Percentiles rank a stretch among this genome's conserved stretches.
Conservation (phyloP, 1,140 invertebrate species). For the Helicoverpa armigera region DNA sequence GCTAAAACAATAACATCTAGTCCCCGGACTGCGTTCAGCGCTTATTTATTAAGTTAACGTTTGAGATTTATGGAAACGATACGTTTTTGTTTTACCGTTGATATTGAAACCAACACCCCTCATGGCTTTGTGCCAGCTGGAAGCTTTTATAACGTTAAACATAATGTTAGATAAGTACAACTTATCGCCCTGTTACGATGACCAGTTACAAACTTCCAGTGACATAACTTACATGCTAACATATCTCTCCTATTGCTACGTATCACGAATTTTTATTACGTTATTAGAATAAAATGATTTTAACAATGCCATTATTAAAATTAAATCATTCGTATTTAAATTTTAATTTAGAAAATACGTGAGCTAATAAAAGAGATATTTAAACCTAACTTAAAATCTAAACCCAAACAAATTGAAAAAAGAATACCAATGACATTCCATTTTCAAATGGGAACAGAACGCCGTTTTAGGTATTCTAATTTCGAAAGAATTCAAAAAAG, state of each 20-base stretch:
- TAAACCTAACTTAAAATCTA: slow-evolving; percentile 63
- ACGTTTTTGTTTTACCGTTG: slow-evolving; percentile 80
- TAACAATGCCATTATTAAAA: slow-evolving; percentile 30
- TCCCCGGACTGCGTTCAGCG: slow-evolving; percentile 68
- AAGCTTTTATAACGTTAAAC: slow-evolving; percentile 68
- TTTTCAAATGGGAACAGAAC: slow-evolving; percentile 52
- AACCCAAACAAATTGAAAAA: slow-evolving; percentile 61
- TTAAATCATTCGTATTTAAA: slow-evolving; percentile 1
- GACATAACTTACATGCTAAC: slow-evolving; percentile 76
- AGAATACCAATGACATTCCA: slow-evolving; percentile 72
- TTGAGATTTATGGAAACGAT: slow-evolving; percentile 83
- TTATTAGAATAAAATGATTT: slow-evolving; percentile 46
- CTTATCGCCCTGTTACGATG: slow-evolving; percentile 50
- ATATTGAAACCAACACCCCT: slow-evolving; percentile 85
- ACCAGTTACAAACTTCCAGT: slow-evolving; percentile 77
- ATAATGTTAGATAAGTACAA: slow-evolving; percentile 45
- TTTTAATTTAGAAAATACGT: slow-evolving; percentile 41
- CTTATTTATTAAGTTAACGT: slow-evolving; percentile 74
- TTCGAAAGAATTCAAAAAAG: slow-evolving; percentile 43
- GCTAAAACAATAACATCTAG: slow-evolving; percentile 77
- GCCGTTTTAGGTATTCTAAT: slow-evolving; percentile 36
- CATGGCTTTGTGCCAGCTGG: slow-evolving; percentile 82
- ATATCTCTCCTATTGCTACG: slow-evolving; percentile 69
- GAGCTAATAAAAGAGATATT: slow-evolving; percentile 67
- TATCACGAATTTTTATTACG: slow-evolving; percentile 30